Conservation (phyloP, 2,888 invertebrate species). For the Venusia cambrica region DNA sequence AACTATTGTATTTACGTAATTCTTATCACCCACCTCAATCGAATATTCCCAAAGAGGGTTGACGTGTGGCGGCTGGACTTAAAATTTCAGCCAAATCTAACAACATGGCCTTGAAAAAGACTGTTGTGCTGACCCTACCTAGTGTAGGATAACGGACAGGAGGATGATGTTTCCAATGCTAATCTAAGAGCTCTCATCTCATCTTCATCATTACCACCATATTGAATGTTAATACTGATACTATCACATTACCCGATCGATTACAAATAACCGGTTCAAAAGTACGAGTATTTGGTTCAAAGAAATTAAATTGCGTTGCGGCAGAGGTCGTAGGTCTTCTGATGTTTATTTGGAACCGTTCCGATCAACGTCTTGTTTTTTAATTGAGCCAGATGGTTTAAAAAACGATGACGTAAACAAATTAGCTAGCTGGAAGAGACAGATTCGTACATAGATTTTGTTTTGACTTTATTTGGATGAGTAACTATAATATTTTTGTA, state of each 20-base stretch:
- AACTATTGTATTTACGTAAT: too few species aligned
- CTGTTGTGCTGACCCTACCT: too few species aligned
- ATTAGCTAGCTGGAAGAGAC: slow-evolving; percentile 14
- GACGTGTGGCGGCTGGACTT: too few species aligned
- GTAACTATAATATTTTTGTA: too few species aligned
- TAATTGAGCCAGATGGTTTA: slow-evolving; percentile 42
- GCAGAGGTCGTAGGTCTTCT: slow-evolving; percentile 54
- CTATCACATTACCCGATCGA: slow-evolving; percentile 12
- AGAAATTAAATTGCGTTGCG: slow-evolving; percentile 63
- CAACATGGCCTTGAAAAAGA: too few species aligned
- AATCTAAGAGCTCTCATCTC: too few species aligned
- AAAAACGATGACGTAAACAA: slow-evolving; percentile 14
- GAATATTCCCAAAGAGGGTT: too few species aligned
- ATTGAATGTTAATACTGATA: slow-evolving; percentile 19
- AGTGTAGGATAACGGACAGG: too few species aligned
- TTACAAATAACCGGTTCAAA: slow-evolving; percentile 20
- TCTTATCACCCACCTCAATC: too few species aligned
- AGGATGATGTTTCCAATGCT: too few species aligned
- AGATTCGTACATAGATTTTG: neutral
- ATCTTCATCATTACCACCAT: neutral
- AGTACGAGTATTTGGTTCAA: slow-evolving; percentile 46
- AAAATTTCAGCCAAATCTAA: too few species aligned
- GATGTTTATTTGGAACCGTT: slow-evolving; percentile 49
- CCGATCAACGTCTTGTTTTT: slow-evolving; percentile 50
- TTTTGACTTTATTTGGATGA: too few species aligned